Conservation (phyloP, 2,797 vertebrate species). For the Anguilla obscura region DNA sequence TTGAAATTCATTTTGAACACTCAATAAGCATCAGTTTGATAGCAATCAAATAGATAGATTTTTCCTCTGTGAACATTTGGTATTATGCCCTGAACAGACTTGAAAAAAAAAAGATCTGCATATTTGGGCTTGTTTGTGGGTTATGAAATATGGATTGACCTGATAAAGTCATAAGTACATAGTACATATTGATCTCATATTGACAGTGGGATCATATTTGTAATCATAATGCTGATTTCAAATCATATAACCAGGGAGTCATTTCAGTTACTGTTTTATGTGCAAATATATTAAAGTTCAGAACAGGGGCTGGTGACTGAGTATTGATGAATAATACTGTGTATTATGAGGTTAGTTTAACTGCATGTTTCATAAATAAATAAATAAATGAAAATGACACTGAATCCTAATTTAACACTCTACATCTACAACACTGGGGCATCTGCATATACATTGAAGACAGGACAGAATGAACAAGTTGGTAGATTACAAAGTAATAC, state of each 20-base stretch:
- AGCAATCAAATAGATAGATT: background rate
- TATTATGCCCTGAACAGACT: background rate
- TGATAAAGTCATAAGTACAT: background rate
- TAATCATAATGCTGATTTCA: background rate
- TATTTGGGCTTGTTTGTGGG: background rate
- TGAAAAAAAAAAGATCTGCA: background rate
- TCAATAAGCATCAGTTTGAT: background rate
- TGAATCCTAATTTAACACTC: background rate
- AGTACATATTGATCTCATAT: background rate
- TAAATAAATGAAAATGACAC: background rate
- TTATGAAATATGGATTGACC: background rate
- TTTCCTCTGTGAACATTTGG: background rate
- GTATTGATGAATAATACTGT: background rate
- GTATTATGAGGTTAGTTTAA: background rate
- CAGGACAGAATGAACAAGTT: background rate
- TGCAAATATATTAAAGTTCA: background rate
- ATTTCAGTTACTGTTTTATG: background rate
- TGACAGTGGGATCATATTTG: background rate
- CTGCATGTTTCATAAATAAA: background rate
- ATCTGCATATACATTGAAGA: slow-evolving; percentile 8
- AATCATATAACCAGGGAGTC: background rate
- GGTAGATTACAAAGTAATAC: background rate
- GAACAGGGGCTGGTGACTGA: background rate
- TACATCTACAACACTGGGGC: background rate
- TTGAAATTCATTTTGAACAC: background rate